phyloP scores from a whole-genome alignment of 2,113 vertebrate species.

The Campylomormyrus tamandua region DNA sequence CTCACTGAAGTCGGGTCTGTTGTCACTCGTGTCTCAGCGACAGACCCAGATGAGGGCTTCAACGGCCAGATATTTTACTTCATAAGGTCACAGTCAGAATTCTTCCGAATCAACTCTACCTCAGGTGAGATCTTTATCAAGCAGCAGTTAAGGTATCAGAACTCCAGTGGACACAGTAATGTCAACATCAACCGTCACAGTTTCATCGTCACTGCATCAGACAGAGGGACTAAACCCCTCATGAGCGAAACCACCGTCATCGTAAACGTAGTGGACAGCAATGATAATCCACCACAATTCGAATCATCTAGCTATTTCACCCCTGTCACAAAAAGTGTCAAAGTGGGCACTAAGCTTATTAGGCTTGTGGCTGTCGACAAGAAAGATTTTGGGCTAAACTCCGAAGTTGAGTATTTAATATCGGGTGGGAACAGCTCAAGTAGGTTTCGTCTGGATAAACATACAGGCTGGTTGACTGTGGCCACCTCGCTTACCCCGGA shows the following conservation, averaged over 20 bases:
- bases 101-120: conserved; percentile 86
- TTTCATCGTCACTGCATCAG: conserved; percentile 89
- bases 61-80: conserved; percentile 94
- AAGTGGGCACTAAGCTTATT: conserved; percentile 77
- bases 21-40: conserved; percentile 79
- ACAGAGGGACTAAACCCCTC: conserved; percentile 73
- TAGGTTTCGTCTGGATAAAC: conserved; percentile 78
- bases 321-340: conserved; percentile 86
- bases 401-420: conserved; percentile 79
- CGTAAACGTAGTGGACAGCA: conserved; percentile 85
- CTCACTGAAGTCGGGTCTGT: conserved; percentile 73
- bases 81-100: conserved; percentile 89
- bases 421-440: conserved; percentile 66
- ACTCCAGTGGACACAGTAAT: conserved; percentile 70
- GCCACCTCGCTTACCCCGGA: conserved; percentile 75
- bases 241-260: conserved; percentile 92
- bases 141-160: conserved; percentile 81
- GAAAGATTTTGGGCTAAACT: conserved; percentile 90
- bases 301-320: conserved; percentile 72
- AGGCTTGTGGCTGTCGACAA: conserved; percentile 76
- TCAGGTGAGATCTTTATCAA: conserved; percentile 88
- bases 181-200: conserved; percentile 87
- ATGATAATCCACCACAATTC: conserved; percentile 84
- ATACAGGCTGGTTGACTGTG: conserved; percentile 81
- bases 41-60: conserved; percentile 78